Evolutionary conservation across 2,113 vertebrate genomes (phyloP), one percentile per base, ranked within the genome.

Genomic region (Channa argus): DNA sequence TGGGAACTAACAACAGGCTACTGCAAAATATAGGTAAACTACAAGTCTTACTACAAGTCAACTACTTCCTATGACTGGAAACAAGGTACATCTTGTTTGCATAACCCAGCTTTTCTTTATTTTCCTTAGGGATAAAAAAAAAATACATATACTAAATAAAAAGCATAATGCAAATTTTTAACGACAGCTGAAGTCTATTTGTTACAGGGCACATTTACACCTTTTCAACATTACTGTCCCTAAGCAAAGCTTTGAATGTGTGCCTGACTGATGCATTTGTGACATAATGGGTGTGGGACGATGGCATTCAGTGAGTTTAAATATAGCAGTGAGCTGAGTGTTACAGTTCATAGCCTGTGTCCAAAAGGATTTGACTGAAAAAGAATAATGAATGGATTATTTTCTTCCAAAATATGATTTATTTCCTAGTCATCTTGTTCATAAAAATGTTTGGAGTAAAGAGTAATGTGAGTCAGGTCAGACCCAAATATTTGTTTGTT

Each of bases 151-250:
- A 24, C 24, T 24, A 24, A 24, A 24, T 24, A 6, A 24, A 11
- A 6, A 49, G 53, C 39, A 65, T 14, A 63, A 8, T 58, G 50
- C n/a, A 24, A 49, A 78, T 47, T 43, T 43, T 11, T 52, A 60
- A 75, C 68, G 60, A 67, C 61, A 69, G 47, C 67, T 6, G 71
- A 56, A 69, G 70, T 43, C 59, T 76, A 79, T 74, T 72, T 13
- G 77, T 71, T 66, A 55, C n/a, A 65, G 79, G 74, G 56, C 71
- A 73, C 85, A 15, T 82, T 65, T 78, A 74, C 80, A 82, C 82
- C 79, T 80, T 73, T 45, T 46, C 47, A 75, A 43, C 62, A 66
- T 69, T 71, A 63, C 51, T 68, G 86, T 79, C 82, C 72, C 38
- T 0, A 45, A 79, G 58, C 75, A 69, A 78, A 83, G 85, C 75